These are phyloP conservation scores for Nomada fabriciana DNA, from an alignment of 2,888 invertebrate species.

Conservation along the genomic window DNA sequence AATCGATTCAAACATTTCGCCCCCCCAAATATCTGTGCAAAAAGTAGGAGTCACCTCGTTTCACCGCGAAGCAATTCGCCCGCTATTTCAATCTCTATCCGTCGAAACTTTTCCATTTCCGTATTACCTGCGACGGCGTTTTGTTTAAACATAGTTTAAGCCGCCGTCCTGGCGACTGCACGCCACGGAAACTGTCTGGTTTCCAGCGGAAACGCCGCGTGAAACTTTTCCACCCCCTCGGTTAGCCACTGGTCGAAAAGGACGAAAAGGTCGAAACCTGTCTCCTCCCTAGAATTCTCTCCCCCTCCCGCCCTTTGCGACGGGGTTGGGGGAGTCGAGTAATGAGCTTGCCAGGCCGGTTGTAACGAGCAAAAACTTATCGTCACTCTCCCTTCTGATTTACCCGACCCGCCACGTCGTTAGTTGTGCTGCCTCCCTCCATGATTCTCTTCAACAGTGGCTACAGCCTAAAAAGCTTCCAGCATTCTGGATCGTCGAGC, in stretches of 20 bases:
- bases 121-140: slow-evolving; percentile 40
- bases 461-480: slow-evolving; percentile 57
- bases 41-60: not conserved
- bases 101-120: slow-evolving; percentile 45
- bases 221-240: slow-evolving; percentile 58
- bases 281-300: slow-evolving; percentile 30
- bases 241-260: slow-evolving; percentile 1
- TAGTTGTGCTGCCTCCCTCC: slow-evolving; percentile 70
- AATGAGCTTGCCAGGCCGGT: slow-evolving; percentile 81
- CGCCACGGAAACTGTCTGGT: slow-evolving; percentile 49
- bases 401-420: slow-evolving; percentile 80
- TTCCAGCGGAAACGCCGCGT: slow-evolving; percentile 52
- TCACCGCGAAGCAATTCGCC: not conserved
- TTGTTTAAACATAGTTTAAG: slow-evolving; percentile 59
- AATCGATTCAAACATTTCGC: not conserved
- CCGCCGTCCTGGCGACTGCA: slow-evolving; percentile 32
- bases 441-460: slow-evolving; percentile 9
- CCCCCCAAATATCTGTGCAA: not conserved
- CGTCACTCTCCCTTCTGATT: slow-evolving; percentile 80
- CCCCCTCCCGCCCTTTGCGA: slow-evolving; percentile 35
- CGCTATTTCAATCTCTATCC: not conserved
- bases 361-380: slow-evolving; percentile 83
- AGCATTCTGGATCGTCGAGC: slow-evolving; percentile 50
- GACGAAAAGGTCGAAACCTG: slow-evolving; percentile 68
- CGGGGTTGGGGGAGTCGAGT: slow-evolving; percentile 68